phyloP scores from a whole-genome alignment of 2,797 vertebrate genomes.

The Pygocentrus nattereri region DNA sequence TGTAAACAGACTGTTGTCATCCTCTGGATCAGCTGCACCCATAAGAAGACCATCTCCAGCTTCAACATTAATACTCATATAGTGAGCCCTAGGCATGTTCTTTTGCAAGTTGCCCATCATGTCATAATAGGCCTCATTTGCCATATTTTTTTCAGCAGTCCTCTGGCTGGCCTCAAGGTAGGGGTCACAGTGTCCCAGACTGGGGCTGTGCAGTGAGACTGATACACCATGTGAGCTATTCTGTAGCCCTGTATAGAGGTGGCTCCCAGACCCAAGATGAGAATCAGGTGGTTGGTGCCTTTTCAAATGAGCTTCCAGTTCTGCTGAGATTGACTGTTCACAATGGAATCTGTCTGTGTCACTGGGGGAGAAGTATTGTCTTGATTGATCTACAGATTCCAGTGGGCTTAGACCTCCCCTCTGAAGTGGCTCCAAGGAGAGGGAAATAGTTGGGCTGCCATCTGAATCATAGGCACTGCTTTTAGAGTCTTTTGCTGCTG shows the following conservation, averaged over 20 bases:
- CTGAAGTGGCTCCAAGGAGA: constrained; percentile 85
- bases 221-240: constrained; percentile 78
- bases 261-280: constrained; percentile 41
- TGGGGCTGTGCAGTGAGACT: constrained; percentile 77
- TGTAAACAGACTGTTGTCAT: constrained; percentile 64
- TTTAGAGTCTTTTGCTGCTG: constrained; percentile 70
- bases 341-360: constrained; percentile 61
- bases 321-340: constrained; percentile 67
- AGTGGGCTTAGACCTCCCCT: constrained; percentile 64
- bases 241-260: constrained; percentile 30
- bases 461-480: constrained; percentile 76
- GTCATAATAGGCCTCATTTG: constrained; percentile 71
- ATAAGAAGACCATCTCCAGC: constrained; percentile 76
- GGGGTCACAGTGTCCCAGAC: constrained; percentile 80
- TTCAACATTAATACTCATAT: constrained; percentile 77
- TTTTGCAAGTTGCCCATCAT: constrained; percentile 74
- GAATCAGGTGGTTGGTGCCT: constrained; percentile 48
- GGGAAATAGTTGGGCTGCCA: constrained; percentile 78
- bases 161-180: constrained; percentile 74
- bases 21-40: constrained; percentile 65
- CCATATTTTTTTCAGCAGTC: constrained; percentile 56
- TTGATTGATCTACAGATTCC: constrained; percentile 64
- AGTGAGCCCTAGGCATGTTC: constrained; percentile 75
- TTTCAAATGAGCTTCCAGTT: constrained; percentile 59
- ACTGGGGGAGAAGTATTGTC: constrained; percentile 66